Conservation (phyloP, 2,888 invertebrate genomes). For the Hoplodrina blanda region DNA sequence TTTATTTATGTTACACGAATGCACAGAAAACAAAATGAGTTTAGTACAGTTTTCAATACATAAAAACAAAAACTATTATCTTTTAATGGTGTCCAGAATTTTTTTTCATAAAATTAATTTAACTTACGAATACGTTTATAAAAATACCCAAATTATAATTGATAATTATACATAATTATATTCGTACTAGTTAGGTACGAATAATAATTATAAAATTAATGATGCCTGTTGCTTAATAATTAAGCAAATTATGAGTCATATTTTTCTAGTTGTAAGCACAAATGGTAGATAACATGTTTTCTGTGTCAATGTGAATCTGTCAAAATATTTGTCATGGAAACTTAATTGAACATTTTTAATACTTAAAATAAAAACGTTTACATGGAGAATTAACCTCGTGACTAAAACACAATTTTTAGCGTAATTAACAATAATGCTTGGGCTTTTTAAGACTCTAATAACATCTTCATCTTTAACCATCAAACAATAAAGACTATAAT, state of each 20-base stretch:
- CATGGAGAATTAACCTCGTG: conserved; percentile 67
- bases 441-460: conserved; percentile 27
- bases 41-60: neutral
- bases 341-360: conserved; percentile 37
- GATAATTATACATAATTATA: too few relatives aligned
- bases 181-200: too few relatives aligned
- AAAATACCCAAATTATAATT: too few relatives aligned
- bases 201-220: too few relatives aligned
- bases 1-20: neutral
- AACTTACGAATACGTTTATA: too few relatives aligned
- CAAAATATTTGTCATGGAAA: conserved; percentile 55
- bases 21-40: neutral
- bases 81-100: neutral
- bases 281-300: neutral
- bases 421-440: conserved; percentile 39
- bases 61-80: neutral
- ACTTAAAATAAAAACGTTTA: conserved; percentile 35
- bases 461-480: neutral
- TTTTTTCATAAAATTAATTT: neutral
- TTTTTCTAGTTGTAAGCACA: neutral
- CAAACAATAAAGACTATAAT: conserved; percentile 9
- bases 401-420: conserved; percentile 40
- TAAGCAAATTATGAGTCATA: neutral
- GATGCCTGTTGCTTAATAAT: too few relatives aligned
- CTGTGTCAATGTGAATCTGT: neutral